Evolutionary conservation across 2,888 invertebrate genomes (phyloP).

Genomic region (Cerastis rubricosa): DNA sequence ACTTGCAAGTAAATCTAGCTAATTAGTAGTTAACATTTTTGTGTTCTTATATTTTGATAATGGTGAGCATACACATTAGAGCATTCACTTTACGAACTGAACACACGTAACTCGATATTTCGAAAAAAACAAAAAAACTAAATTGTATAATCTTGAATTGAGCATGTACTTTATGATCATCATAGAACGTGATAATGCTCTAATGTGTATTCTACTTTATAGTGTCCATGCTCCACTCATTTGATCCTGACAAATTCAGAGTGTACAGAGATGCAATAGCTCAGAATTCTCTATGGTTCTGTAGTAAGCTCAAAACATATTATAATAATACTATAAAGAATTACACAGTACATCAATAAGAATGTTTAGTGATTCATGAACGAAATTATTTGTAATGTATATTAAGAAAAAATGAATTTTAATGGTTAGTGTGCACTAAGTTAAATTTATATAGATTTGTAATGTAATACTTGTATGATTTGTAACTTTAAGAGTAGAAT

Average conservation of each 20-base stretch:
- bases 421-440: constrained; percentile 87
- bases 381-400: constrained; percentile 90
- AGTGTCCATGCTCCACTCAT: constrained; percentile 23
- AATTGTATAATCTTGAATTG: not conserved
- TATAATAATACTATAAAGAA: constrained; percentile 70
- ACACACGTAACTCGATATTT: not conserved
- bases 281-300: constrained; percentile 67
- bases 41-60: constrained; percentile 19
- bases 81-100: constrained; percentile 4
- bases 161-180: not conserved
- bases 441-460: constrained; percentile 74
- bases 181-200: constrained; percentile 10
- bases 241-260: constrained; percentile 38
- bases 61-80: constrained; percentile 14
- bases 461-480: constrained; percentile 75
- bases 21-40: constrained; percentile 16
- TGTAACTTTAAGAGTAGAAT: constrained; percentile 75
- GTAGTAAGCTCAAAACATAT: constrained; percentile 81
- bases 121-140: not conserved
- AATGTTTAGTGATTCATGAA: constrained; percentile 76
- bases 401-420: constrained; percentile 91
- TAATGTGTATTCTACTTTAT: constrained; percentile 15
- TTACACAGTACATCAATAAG: constrained; percentile 71
- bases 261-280: constrained; percentile 78
- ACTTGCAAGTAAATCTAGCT: constrained; percentile 41